Conservation (phyloP, 23 tunicate genomes). For the Styela clava region DNA sequence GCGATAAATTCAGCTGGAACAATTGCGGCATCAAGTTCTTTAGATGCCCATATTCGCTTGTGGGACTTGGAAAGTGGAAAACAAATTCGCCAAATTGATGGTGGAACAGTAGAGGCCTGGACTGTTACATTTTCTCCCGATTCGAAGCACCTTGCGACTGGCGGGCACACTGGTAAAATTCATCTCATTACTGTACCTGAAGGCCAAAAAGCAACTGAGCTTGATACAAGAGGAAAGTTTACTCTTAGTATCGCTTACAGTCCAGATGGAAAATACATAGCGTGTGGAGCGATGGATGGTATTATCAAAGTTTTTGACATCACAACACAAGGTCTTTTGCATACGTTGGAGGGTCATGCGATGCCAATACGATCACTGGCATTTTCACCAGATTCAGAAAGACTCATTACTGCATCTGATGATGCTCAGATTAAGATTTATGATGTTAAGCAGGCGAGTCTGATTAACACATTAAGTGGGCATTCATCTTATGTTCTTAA, state of each 20-base stretch:
- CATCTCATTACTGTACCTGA: slow-evolving; percentile 74
- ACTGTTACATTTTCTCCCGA: slow-evolving; percentile 87
- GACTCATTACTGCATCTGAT: slow-evolving; percentile 93
- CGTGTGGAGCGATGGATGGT: slow-evolving; percentile 98
- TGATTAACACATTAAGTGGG: slow-evolving; percentile 87
- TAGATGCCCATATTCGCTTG: slow-evolving; percentile 88
- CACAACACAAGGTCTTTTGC: slow-evolving; percentile 52
- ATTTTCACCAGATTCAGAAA: slow-evolving; percentile 94
- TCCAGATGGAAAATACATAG: slow-evolving; percentile 90
- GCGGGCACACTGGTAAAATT: slow-evolving; percentile 90
- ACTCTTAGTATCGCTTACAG: slow-evolving; percentile 89
- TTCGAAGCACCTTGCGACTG: slow-evolving; percentile 90
- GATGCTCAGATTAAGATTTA: slow-evolving; percentile 95
- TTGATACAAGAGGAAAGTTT: slow-evolving; percentile 95
- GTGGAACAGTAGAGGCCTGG: slow-evolving; percentile 95
- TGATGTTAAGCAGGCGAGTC: slow-evolving; percentile 90
- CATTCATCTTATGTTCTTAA: slow-evolving; percentile 93
- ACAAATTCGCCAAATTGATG: slow-evolving; percentile 85
- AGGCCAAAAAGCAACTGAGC: slow-evolving; percentile 73
- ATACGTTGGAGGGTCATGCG: slow-evolving; percentile 95
- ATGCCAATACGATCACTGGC: slow-evolving; percentile 96
- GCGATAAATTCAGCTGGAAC: slow-evolving; percentile 76
- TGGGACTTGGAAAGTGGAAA: slow-evolving; percentile 95
- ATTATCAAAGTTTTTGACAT: slow-evolving; percentile 92
- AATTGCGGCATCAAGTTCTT: slow-evolving; percentile 89